Conservation (phyloP, 2,113 vertebrate species). For the Triplophysa siluroides region DNA sequence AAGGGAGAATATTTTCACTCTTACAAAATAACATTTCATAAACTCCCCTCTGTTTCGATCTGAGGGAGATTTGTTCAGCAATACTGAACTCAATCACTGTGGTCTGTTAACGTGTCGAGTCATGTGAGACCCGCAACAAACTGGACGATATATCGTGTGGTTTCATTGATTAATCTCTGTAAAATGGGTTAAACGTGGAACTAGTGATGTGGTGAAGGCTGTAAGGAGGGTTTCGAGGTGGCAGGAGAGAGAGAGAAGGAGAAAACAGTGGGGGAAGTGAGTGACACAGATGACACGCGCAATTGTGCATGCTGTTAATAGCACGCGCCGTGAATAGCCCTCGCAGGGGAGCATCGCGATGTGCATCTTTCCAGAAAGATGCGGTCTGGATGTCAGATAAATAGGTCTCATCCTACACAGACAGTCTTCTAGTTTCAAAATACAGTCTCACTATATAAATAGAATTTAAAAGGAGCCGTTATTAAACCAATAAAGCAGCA, state of each 20-base stretch:
- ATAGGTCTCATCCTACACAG: slow-evolving; percentile 7
- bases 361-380: slow-evolving; percentile 49
- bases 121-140: neutral
- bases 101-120: neutral
- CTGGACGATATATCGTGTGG: neutral
- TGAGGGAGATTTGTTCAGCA: neutral
- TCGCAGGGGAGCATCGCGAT: slow-evolving; percentile 56
- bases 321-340: slow-evolving; percentile 69
- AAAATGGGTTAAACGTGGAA: slow-evolving; percentile 36
- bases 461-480: neutral
- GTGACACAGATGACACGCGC: slow-evolving; percentile 65
- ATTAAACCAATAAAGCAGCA: neutral
- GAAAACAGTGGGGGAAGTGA: slow-evolving; percentile 31
- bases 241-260: slow-evolving; percentile 18
- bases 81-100: neutral
- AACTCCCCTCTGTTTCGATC: neutral
- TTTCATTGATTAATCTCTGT: neutral
- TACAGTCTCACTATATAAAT: neutral
- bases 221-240: slow-evolving; percentile 3
- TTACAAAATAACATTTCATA: neutral
- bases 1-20: neutral
- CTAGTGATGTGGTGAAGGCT: slow-evolving; percentile 58
- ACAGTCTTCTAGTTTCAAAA: neutral
- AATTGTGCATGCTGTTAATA: slow-evolving; percentile 64
- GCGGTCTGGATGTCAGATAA: slow-evolving; percentile 40